A percentile compares a stretch with the other conserved stretches of the same genome.
Evolutionary conservation across 2,797 vertebrate genomes (phyloP).

Genomic region (Gymnopithys bicolor): DNA sequence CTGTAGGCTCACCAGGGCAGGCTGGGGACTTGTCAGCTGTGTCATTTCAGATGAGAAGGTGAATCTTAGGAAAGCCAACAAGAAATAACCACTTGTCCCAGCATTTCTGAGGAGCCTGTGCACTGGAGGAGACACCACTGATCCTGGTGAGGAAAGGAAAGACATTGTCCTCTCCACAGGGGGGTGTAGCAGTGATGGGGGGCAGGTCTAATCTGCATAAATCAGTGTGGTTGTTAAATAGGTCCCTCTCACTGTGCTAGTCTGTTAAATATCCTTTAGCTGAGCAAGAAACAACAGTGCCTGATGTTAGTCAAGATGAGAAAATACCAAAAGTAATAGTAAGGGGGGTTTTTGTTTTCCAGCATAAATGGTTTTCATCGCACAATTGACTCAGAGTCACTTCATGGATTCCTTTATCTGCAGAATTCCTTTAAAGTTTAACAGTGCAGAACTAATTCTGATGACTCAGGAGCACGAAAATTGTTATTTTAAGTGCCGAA

Average conservation of each 20-base stretch:
- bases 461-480: constrained; percentile 64
- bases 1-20: background rate
- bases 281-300: background rate
- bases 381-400: constrained; percentile 22
- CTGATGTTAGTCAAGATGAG: background rate
- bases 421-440: constrained; percentile 66
- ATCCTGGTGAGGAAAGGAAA: background rate
- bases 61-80: background rate
- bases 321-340: constrained; percentile 6
- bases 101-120: background rate
- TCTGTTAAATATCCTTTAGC: background rate
- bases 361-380: background rate
- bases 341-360: background rate
- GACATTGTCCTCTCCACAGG: rapidly evolving
- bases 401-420: constrained; percentile 49
- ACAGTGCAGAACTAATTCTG: constrained; percentile 72
- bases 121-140: background rate
- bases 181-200: background rate
- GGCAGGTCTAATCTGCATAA: background rate
- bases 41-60: background rate
- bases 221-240: background rate
- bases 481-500: constrained; percentile 60
- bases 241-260: background rate
- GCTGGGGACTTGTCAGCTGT: background rate
- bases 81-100: background rate